Percentiles rank a stretch among this genome's conserved stretches.
Evolutionary conservation across 2,113 vertebrate species (phyloP).

Genomic region (Pseudopipra pipra): DNA sequence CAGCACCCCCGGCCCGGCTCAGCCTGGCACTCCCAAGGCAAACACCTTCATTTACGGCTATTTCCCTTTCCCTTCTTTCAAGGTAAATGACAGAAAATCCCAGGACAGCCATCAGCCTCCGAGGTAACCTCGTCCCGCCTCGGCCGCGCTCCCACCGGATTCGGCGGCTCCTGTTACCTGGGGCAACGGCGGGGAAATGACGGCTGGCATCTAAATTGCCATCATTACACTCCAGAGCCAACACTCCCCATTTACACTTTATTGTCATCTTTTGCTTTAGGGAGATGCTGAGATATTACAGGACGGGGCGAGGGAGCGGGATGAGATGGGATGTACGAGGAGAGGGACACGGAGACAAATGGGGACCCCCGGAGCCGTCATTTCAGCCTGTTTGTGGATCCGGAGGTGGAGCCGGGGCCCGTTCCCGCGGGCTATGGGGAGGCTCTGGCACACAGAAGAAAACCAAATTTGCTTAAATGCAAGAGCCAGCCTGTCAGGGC

Average conservation of each 20-base stretch:
- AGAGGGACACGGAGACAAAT: conserved; percentile 14
- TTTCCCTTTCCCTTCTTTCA: neutral
- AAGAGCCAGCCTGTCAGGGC: neutral
- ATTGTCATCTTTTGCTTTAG: conserved; percentile 57
- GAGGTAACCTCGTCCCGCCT: conserved; percentile 30
- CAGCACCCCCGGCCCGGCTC: neutral
- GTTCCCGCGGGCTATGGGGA: neutral
- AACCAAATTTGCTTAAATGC: conserved; percentile 44
- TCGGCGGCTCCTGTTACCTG: conserved; percentile 49
- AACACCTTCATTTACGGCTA: neutral
- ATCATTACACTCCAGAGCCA: conserved; percentile 64
- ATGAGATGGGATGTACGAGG: neutral
- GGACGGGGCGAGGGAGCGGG: conserved; percentile 27
- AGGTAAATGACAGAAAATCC: neutral
- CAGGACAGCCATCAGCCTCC: neutral
- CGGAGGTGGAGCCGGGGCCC: neutral
- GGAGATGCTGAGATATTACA: conserved; percentile 53
- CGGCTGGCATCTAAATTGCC: conserved; percentile 59
- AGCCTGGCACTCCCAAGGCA: neutral
- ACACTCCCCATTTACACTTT: conserved; percentile 55
- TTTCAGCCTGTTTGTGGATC: conserved; percentile 13
- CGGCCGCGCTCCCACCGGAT: conserved; percentile 27
- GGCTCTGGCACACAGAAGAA: neutral
- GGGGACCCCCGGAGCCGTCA: conserved; percentile 26
- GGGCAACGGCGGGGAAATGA: conserved; percentile 56